These are phyloP conservation scores for Xestobium rufovillosum DNA, from an alignment of 2,888 invertebrate species.

Conservation along the genomic window DNA sequence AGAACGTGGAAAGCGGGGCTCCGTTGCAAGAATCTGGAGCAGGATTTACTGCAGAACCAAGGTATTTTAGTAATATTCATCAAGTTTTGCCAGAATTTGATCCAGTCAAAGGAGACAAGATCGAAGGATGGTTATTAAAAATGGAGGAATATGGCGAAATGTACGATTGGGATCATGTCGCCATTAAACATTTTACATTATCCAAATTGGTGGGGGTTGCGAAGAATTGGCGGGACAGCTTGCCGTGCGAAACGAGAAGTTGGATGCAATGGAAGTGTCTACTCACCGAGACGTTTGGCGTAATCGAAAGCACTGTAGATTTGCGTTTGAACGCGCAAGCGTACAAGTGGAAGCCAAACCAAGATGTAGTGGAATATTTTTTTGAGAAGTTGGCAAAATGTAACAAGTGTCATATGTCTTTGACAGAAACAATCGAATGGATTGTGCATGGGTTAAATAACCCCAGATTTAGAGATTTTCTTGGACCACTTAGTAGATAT, in stretches of 20 bases:
- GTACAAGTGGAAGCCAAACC: slow-evolving; percentile 16
- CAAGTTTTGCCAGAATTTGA: slow-evolving; percentile 12
- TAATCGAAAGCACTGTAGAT: slow-evolving; percentile 4
- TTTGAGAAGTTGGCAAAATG: slow-evolving; percentile 23
- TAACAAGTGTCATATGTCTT: slow-evolving; percentile 20
- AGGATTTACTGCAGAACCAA: too few species aligned
- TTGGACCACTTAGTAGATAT: slow-evolving; percentile 19
- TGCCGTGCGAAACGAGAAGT: slow-evolving; percentile 5
- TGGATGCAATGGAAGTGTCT: slow-evolving; percentile 1
- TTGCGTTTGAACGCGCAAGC: slow-evolving; percentile 18
- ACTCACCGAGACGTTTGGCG: slow-evolving; percentile 4
- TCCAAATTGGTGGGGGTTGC: too few species aligned
- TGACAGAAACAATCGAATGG: too few species aligned
- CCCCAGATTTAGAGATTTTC: slow-evolving; percentile 11
- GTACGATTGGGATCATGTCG: slow-evolving; percentile 22
- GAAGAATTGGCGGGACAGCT: slow-evolving; percentile 21
- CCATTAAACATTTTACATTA: too few species aligned
- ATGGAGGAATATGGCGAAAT: slow-evolving; percentile 21
- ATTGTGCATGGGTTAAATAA: slow-evolving; percentile 18
- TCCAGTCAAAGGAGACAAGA: slow-evolving; percentile 10
- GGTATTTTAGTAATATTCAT: slow-evolving; percentile 7
- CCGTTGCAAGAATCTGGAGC: too few species aligned
- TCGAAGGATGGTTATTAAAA: slow-evolving; percentile 19
- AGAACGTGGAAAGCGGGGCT: too few species aligned
- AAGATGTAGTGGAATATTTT: slow-evolving; percentile 19